Conservation (phyloP, 2,113 vertebrate genomes). For the Caloenas nicobarica region DNA sequence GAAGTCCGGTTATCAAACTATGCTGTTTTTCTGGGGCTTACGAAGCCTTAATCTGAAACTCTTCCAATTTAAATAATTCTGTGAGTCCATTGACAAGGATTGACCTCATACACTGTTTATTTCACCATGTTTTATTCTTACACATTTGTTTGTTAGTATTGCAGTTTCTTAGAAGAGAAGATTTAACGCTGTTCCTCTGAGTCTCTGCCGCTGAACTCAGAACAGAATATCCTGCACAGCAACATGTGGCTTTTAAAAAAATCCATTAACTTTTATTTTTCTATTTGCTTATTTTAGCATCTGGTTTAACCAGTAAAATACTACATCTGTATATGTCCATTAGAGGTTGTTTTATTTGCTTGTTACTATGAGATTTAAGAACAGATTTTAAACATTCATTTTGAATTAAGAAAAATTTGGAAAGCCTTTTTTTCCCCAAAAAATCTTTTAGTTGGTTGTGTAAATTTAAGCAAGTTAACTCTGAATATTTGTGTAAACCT, state of each 20-base stretch:
- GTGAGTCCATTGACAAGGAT: background rate
- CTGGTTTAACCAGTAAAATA: background rate
- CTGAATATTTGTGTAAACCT: background rate
- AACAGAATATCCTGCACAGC: background rate
- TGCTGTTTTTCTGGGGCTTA: background rate
- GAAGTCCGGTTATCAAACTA: background rate
- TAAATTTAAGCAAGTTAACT: background rate
- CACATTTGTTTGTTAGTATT: background rate
- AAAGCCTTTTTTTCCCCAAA: background rate
- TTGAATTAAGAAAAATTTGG: background rate
- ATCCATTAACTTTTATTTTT: background rate
- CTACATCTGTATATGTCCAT: background rate
- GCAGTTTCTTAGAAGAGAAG: background rate
- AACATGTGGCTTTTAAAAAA: background rate
- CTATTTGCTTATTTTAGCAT: background rate
- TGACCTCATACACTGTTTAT: background rate
- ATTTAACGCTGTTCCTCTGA: background rate
- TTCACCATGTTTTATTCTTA: background rate
- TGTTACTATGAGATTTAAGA: background rate
- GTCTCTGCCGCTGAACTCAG: background rate
- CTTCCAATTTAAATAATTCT: background rate
- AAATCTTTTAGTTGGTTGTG: background rate
- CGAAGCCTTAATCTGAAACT: background rate
- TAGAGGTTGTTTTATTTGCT: background rate
- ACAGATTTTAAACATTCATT: background rate